Evolutionary conservation across 1,140 invertebrate genomes (phyloP).

Genomic region (Periplaneta americana): DNA sequence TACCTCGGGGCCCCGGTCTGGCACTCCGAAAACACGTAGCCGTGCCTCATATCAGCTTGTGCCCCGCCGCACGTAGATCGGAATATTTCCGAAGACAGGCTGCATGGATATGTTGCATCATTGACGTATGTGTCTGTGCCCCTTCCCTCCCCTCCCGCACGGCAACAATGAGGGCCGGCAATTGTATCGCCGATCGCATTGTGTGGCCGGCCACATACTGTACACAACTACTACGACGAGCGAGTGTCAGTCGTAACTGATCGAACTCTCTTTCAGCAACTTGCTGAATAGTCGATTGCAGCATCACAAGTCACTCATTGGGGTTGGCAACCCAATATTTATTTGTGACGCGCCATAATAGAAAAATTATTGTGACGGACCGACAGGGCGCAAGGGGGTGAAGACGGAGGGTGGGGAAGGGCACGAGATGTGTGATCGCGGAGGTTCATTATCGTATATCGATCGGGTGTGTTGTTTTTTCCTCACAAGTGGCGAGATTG

Average conservation of each 20-base stretch:
- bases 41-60: too few species aligned
- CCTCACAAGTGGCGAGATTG: slow-evolving; percentile 9
- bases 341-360: slow-evolving; percentile 18
- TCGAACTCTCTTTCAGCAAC: background rate
- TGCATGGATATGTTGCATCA: background rate
- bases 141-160: background rate
- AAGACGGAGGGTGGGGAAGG: background rate
- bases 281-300: background rate
- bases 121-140: background rate
- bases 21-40: too few species aligned
- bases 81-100: background rate
- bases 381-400: background rate
- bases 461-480: slow-evolving; percentile 17
- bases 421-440: slow-evolving; percentile 7
- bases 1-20: too few species aligned
- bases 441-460: slow-evolving; percentile 21
- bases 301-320: slow-evolving; percentile 11
- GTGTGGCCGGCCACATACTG: background rate
- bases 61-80: background rate
- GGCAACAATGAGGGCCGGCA: background rate
- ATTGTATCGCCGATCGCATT: background rate
- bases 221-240: background rate
- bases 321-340: slow-evolving; percentile 14
- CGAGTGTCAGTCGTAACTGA: background rate
- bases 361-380: slow-evolving; percentile 16